Evolutionary conservation across 92 coral and sea anemone genomes (phyloP), one percentile per base, ranked within the genome.

Genomic region (Actinernus sp.): DNA sequence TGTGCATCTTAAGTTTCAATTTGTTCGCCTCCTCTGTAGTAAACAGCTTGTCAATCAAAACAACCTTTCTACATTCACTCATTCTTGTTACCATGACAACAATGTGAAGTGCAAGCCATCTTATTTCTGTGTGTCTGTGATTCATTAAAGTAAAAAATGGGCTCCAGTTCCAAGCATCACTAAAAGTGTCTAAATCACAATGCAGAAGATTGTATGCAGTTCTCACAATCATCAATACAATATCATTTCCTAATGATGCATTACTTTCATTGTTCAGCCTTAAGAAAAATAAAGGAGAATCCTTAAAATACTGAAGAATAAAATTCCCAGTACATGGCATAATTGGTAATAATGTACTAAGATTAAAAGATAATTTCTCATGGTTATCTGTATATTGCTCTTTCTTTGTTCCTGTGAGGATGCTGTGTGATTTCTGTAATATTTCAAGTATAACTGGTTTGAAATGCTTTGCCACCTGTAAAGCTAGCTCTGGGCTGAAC

Each of bases 371-470:
- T 23, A 94, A 94, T 32, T 36, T 63, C 64, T 80, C 88, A 58
- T 62, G 68, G 11, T 53, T 74, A 17, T 1, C 32, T 9, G 46
- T 55, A 20, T 13, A 25, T 21, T 29, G 41, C 51, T 73, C 59
- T 21, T 19, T 56, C 36, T 40, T 58, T 24, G 50, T 63, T 55
- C 1, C 44, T 58, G 32, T 59, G 18, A 76, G 55, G 23, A 58
- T 21, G n/a, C 66, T 55, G 41, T 69, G 72, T 30, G 82, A 73
- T 37, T 87, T 68, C 49, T 77, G 80, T 22, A 94, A 76, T 48
- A 91, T 61, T 65, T 94, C 98, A 7, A 94, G 74, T 22, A 87
- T 82, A 18, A 94, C 62, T 51, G 97, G 88, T 37, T 63, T 80
- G 25, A 92, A 91, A 44, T 66, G 62, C 61, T 74, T 82, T 24